Evolutionary conservation across 2,888 invertebrate species (phyloP).

Genomic region (Caenorhabditis angaria): DNA sequence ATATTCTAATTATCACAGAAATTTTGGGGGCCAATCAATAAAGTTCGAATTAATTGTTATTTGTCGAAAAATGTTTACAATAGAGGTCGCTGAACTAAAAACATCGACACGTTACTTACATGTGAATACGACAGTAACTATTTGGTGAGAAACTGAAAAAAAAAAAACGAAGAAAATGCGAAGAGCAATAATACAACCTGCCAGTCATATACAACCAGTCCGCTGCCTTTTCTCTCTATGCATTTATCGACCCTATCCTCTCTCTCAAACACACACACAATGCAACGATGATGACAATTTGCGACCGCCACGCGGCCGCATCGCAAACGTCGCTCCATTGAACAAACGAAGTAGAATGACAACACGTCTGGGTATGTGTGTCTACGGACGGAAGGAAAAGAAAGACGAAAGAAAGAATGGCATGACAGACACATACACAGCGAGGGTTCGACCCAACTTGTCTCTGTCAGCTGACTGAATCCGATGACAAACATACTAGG

Average conservation of each 20-base stretch:
- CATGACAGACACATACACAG: neutral
- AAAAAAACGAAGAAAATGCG: neutral
- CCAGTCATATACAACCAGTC: slow-evolving; percentile 2
- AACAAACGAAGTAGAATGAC: slow-evolving; percentile 11
- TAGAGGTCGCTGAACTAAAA: too few species aligned
- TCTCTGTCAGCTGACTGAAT: slow-evolving; percentile 1
- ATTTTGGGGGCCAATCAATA: too few species aligned
- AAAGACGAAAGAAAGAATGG: slow-evolving; percentile 5
- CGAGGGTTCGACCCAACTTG: neutral
- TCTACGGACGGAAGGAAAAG: slow-evolving; percentile 6
- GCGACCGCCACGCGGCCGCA: slow-evolving; percentile 3
- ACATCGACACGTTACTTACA: too few species aligned
- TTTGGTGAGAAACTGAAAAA: neutral
- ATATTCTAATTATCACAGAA: too few species aligned
- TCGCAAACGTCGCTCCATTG: slow-evolving; percentile 7
- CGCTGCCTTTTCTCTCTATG: neutral
- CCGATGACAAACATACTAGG: neutral
- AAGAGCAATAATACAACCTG: neutral
- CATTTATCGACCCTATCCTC: slow-evolving; percentile 3
- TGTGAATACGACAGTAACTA: neutral
- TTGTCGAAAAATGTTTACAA: too few species aligned
- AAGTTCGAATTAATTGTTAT: too few species aligned
- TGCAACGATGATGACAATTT: slow-evolving; percentile 12
- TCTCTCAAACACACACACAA: neutral
- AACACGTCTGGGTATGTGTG: neutral